Evolutionary conservation across 2,888 invertebrate species (phyloP).

Genomic region (Hypercompe scribonia): DNA sequence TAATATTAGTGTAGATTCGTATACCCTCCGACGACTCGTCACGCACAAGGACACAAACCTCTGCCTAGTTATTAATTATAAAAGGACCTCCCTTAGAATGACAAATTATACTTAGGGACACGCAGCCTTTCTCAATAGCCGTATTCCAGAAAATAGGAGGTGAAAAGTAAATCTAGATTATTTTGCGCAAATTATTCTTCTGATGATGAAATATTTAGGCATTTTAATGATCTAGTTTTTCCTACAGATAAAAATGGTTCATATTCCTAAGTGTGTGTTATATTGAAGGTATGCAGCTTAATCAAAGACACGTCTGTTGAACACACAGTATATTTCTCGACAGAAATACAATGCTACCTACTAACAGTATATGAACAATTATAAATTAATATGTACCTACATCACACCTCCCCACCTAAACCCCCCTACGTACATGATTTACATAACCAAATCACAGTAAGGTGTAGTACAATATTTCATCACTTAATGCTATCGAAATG

Average conservation of each 20-base stretch:
- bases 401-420: no score
- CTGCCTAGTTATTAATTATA: conserved; percentile 35
- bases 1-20: no score
- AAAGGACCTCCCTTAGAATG: conserved; percentile 27
- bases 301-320: no score
- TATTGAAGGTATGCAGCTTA: no score
- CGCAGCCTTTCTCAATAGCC: conserved; percentile 14
- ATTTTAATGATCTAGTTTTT: neutral
- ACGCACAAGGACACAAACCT: conserved; percentile 21
- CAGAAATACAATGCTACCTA: no score
- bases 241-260: neutral
- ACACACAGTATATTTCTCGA: no score
- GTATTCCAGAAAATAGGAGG: conserved; percentile 1
- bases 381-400: no score
- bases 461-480: no score
- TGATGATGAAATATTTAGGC: neutral
- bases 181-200: neutral
- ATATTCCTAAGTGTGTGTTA: neutral
- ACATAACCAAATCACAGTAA: no score
- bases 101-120: conserved; percentile 31
- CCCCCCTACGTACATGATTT: no score
- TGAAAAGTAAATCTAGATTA: neutral
- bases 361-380: no score
- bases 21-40: neutral
- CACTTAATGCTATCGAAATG: no score